Evolutionary conservation across 2,888 invertebrate genomes (phyloP).

Genomic region (Synergus itoensis): DNA sequence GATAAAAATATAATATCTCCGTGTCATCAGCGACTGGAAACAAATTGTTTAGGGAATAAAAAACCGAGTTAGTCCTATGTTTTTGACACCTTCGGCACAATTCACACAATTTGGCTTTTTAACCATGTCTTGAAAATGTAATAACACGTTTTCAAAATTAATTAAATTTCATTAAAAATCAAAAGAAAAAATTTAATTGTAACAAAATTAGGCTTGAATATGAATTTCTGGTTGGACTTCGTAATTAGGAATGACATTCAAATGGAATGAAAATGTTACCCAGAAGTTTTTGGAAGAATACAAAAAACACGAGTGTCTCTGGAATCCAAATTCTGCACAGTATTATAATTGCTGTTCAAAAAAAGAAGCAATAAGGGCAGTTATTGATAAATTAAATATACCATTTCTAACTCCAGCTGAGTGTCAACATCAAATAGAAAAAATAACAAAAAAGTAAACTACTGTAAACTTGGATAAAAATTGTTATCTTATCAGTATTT

Average conservation of each 20-base stretch:
- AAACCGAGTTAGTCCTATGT: conserved; percentile 3
- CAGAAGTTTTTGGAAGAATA: conserved; percentile 61
- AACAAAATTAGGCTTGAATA: neutral
- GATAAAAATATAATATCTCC: conserved; percentile 20
- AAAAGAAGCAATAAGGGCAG: conserved; percentile 57
- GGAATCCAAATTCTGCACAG: conserved; percentile 63
- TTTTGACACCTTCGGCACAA: conserved; percentile 5
- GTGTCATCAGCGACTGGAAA: neutral
- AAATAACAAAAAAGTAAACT: conserved; percentile 65
- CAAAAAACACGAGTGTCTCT: conserved; percentile 65
- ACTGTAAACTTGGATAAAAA: neutral
- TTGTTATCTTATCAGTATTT: neutral
- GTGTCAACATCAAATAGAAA: conserved; percentile 62
- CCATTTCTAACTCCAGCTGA: conserved; percentile 57
- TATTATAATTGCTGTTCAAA: conserved; percentile 62
- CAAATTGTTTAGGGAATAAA: conserved; percentile 3
- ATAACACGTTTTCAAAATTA: neutral
- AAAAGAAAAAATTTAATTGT: neutral
- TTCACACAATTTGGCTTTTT: conserved; percentile 1
- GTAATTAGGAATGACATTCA: conserved; percentile 58
- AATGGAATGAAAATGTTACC: conserved; percentile 63
- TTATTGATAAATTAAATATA: conserved; percentile 58
- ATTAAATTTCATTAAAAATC: neutral
- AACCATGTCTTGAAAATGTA: conserved; percentile 9
- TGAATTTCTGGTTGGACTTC: neutral